Conservation (phyloP, 2,797 vertebrate species). For the Nyctibius grandis region DNA sequence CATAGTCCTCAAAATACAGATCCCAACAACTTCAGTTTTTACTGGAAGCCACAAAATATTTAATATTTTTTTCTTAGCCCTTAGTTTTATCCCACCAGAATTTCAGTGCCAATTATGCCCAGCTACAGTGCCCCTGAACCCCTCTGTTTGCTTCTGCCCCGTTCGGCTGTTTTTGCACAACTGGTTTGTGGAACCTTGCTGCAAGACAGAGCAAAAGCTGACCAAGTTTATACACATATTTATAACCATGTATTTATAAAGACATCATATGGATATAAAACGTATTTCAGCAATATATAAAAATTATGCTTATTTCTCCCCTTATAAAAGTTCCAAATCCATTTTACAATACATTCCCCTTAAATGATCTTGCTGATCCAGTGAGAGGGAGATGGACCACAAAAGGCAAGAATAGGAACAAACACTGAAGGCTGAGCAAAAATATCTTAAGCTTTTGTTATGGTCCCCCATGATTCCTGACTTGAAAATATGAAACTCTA, state of each 20-base stretch:
- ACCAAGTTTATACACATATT: neutral
- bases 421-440: neutral
- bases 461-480: neutral
- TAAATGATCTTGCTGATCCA: neutral
- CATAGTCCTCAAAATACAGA: neutral
- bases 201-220: neutral
- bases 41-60: neutral
- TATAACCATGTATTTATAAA: neutral
- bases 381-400: neutral
- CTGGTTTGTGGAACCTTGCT: neutral
- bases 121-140: neutral
- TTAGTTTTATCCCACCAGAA: neutral
- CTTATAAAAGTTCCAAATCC: neutral
- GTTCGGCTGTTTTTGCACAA: neutral
- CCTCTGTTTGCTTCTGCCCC: neutral
- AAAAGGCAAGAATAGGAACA: neutral
- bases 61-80: neutral
- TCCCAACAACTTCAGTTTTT: neutral
- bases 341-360: neutral
- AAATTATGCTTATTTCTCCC: neutral
- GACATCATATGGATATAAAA: neutral
- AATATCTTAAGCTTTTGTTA: neutral
- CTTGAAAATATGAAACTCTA: neutral
- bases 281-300: neutral
- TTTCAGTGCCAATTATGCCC: neutral